Evolutionary conservation across 1,140 invertebrate species (phyloP).

Genomic region (Ganaspis sp.): DNA sequence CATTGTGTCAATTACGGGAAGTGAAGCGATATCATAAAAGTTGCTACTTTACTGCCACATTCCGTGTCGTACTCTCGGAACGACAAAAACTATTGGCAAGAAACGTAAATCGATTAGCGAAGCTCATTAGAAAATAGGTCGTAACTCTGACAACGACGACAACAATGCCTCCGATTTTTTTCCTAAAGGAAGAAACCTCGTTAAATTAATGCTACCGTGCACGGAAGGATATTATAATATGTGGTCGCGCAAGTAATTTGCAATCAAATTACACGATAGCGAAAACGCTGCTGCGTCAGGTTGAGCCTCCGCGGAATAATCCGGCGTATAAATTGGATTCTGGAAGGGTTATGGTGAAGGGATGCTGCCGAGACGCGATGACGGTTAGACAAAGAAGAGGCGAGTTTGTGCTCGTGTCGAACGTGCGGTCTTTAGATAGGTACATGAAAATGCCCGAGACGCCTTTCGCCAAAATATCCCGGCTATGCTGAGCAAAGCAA

Average conservation of each 20-base stretch:
- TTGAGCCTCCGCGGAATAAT: constrained; percentile 7
- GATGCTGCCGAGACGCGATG: constrained; percentile 38
- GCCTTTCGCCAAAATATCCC: background rate
- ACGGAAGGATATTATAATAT: background rate
- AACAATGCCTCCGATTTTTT: background rate
- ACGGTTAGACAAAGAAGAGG: constrained; percentile 29
- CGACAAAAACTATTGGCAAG: background rate
- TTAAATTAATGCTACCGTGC: background rate
- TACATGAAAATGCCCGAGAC: constrained; percentile 3
- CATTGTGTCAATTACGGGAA: background rate
- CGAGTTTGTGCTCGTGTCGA: constrained; percentile 14
- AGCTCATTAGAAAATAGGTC: constrained; percentile 20
- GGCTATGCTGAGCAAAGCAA: constrained; percentile 17
- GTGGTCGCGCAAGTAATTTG: constrained; percentile 7
- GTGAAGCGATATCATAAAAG: background rate
- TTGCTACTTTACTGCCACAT: background rate
- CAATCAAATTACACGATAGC: constrained; percentile 16
- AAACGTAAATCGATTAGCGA: background rate
- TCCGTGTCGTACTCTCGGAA: background rate
- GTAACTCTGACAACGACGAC: background rate
- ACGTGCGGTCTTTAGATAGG: constrained; percentile 14
- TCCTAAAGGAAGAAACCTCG: background rate
- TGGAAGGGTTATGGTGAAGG: constrained; percentile 37
- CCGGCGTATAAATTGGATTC: constrained; percentile 49
- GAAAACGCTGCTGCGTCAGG: background rate